Conservation (phyloP, 2,888 invertebrate species). For the Stegophylla sp. region DNA sequence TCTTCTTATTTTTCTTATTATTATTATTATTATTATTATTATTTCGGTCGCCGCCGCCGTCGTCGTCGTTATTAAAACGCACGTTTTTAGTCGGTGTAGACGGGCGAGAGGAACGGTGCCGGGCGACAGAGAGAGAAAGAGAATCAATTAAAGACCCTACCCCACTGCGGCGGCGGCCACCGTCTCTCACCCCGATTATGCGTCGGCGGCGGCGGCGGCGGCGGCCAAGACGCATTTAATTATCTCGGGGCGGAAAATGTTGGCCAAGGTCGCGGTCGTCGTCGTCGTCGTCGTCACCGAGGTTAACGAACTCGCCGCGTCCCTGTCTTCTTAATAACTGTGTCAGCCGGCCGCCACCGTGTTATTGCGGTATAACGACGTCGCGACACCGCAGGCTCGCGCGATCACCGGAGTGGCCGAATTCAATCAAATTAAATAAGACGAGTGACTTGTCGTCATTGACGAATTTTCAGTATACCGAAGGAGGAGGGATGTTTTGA, state of each 20-base stretch:
- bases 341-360: conserved; percentile 49
- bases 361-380: neutral
- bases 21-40: conserved; percentile 16
- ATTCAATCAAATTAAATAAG: too few species aligned
- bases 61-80: conserved; percentile 43
- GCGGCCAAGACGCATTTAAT: conserved; percentile 57
- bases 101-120: neutral
- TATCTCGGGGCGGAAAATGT: conserved; percentile 59
- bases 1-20: neutral
- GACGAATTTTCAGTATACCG: too few species aligned
- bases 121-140: neutral
- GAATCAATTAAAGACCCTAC: conserved; percentile 54
- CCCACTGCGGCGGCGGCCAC: conserved; percentile 29
- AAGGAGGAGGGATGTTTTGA: too few species aligned
- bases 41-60: neutral
- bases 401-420: too few species aligned
- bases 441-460: neutral
- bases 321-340: conserved; percentile 56
- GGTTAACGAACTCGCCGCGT: conserved; percentile 57
- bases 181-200: neutral
- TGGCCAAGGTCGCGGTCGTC: conserved; percentile 54
- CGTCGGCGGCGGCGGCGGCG: neutral
- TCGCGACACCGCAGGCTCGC: neutral
- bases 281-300: conserved; percentile 25
- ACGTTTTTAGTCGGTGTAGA: neutral